Conservation (phyloP, 1,140 invertebrate genomes). For the Parasteatoda tepidariorum region DNA sequence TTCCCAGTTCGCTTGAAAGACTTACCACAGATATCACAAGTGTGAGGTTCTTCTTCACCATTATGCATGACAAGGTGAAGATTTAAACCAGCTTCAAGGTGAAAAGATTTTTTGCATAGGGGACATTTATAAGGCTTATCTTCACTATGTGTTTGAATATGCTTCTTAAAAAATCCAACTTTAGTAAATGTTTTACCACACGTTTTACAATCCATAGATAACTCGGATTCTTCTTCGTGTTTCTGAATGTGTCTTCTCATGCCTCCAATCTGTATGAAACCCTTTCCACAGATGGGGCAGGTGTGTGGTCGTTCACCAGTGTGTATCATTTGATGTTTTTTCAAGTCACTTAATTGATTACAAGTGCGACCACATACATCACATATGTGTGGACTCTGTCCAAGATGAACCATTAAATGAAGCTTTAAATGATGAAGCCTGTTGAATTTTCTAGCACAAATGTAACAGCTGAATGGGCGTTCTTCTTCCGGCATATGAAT, state of each 20-base stretch:
- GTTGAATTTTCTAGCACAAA: conserved; percentile 54
- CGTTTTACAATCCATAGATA: conserved; percentile 70
- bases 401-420: conserved; percentile 55
- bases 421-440: conserved; percentile 58
- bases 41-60: conserved; percentile 77
- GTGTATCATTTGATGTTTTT: conserved; percentile 66
- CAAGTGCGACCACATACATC: conserved; percentile 50
- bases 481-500: conserved; percentile 57
- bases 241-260: conserved; percentile 50
- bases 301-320: conserved; percentile 62
- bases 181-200: conserved; percentile 74
- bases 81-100: conserved; percentile 77
- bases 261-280: conserved; percentile 48
- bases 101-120: conserved; percentile 65
- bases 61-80: conserved; percentile 83
- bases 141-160: conserved; percentile 86
- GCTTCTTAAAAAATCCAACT: conserved; percentile 69
- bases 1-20: conserved; percentile 41
- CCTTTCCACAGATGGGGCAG: conserved; percentile 48
- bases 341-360: conserved; percentile 50
- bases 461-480: conserved; percentile 49
- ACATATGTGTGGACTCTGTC: conserved; percentile 51
- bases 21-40: conserved; percentile 80
- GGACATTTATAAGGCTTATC: conserved; percentile 74
- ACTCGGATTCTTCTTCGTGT: conserved; percentile 32